Evolutionary conservation across 2,113 vertebrate genomes (phyloP).

Genomic region (Euleptes europaea): DNA sequence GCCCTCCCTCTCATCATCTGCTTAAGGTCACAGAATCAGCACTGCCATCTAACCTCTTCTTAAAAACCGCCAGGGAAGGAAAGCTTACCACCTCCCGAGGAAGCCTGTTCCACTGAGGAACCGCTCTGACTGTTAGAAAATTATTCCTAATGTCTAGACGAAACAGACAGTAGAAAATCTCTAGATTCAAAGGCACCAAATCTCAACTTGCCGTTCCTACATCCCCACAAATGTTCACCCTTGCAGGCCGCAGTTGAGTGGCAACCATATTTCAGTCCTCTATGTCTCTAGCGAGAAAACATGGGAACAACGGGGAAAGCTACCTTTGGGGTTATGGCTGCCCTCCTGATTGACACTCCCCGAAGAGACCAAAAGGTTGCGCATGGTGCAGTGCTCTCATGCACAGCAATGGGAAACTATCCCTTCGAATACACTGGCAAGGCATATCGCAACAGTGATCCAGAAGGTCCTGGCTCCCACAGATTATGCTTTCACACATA

Average conservation of each 20-base stretch:
- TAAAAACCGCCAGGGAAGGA: no score
- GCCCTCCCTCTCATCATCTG: no score
- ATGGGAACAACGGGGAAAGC: background rate
- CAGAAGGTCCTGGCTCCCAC: background rate
- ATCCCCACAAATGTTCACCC: background rate
- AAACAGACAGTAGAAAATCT: background rate
- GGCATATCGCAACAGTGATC: background rate
- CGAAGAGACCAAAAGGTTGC: no score
- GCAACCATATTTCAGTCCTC: background rate
- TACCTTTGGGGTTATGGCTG: background rate
- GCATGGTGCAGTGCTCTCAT: background rate
- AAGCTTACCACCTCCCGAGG: no score
- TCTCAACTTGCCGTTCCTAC: background rate
- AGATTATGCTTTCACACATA: no score
- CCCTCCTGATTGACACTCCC: background rate
- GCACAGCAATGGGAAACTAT: background rate
- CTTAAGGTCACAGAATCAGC: no score
- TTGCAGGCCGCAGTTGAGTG: background rate
- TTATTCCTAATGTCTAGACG: no score
- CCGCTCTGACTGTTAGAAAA: no score
- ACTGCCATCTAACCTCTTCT: no score
- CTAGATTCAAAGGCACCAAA: background rate
- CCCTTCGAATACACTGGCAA: background rate
- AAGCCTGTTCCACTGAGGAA: no score
- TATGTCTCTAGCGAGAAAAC: background rate